Base-by-base conservation (phyloP, 2,113 vertebrate species). In the Neofelis nebulosa region DNA sequence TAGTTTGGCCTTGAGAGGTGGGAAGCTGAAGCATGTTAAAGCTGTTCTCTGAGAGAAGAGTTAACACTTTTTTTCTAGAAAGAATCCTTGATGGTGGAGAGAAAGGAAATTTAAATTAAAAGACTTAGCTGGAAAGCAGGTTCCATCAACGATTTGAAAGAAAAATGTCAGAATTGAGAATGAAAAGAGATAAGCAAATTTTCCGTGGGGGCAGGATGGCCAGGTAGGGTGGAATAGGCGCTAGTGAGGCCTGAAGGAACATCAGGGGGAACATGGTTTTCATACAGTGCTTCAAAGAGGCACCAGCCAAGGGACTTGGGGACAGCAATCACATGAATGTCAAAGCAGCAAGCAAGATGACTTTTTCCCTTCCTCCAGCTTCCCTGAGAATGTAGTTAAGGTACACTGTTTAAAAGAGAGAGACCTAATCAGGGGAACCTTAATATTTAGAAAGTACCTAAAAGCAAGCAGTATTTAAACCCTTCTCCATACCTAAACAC, bases 71-170 rank as follows among this genome's bases (percentile, higher is more conserved):
- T 74, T 89, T 86, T 86, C 50, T 82, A 89, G 87, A 95, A 95
- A 86, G 45, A 89, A 92, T 86, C 41, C 81, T 90, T 65, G 52
- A 52, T 55, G 63, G 25, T 84, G 4, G 31, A 71, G 31, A 66
- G 45, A 88, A 94, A 69, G 41, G 27, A 94, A 79, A 73, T 89
- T 81, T 89, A 86, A 89, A 94, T 89, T 38, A 63, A 89, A 96
- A 96, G 36, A 76, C 57, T 45, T 52, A 57, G n/a, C 31, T 23
- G 36, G 21, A 86, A 89, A 95, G 63, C 55, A 95, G 41, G 91
- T 33, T 76, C 10, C 12, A 71, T 90, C 55, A 45, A 13, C 41
- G 11, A 95, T 69, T 73, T 36, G 31, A 85, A 93, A 96, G 83
- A 89, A 97, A 96, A 84, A 31, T 57, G 74, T 92, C 29, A 82